Evolutionary conservation across 1,140 invertebrate species (phyloP).

Genomic region (Berghia stephanieae): DNA sequence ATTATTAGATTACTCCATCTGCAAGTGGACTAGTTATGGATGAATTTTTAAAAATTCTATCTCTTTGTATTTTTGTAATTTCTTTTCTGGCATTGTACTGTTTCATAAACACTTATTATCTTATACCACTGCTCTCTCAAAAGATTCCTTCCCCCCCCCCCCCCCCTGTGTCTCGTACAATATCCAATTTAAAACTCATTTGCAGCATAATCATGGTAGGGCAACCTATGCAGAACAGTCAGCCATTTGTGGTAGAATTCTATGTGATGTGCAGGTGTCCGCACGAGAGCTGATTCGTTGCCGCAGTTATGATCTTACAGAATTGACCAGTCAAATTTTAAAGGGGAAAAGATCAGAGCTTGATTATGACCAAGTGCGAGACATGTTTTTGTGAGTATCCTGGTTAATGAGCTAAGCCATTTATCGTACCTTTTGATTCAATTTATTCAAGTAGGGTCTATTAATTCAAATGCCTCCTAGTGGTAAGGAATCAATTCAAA

Average conservation of each 20-base stretch:
- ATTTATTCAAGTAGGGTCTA: neutral
- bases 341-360: constrained; percentile 53
- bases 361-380: constrained; percentile 58
- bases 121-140: no score
- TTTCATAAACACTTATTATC: no score
- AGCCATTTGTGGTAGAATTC: constrained; percentile 80
- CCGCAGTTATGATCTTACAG: constrained; percentile 89
- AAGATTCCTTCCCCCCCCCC: no score
- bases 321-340: constrained; percentile 78
- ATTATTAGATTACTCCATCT: no score
- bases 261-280: constrained; percentile 93
- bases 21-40: no score
- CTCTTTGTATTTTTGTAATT: no score
- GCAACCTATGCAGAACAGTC: constrained; percentile 68
- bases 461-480: neutral
- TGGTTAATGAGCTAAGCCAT: neutral
- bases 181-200: neutral
- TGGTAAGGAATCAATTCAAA: no score
- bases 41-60: no score
- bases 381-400: constrained; percentile 61
- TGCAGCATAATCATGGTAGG: constrained; percentile 50
- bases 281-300: constrained; percentile 92
- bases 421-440: neutral
- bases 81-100: no score
- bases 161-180: no score